Percentiles rank a stretch among this genome's conserved stretches.
These are phyloP conservation scores for Ridgeia piscesae DNA, from an alignment of 1,140 invertebrate genomes.

Conservation along the genomic window DNA sequence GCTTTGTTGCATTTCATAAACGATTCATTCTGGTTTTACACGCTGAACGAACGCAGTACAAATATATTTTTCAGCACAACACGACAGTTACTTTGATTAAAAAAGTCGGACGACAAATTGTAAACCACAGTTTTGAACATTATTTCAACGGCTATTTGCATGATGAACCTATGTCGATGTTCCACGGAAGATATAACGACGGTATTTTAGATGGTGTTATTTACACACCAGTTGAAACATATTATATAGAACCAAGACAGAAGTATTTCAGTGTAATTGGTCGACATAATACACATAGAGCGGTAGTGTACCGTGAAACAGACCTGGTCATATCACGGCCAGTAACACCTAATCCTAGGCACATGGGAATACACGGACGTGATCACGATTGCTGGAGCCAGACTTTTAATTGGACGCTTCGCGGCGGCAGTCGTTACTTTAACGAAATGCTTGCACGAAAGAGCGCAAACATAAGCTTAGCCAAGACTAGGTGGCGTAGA, in stretches of 20 bases:
- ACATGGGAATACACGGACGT: not conserved
- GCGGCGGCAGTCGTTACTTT: not conserved
- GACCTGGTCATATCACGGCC: not conserved
- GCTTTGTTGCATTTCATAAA: not conserved
- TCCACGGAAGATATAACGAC: not conserved
- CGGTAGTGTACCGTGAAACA: not conserved
- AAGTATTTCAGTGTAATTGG: not conserved
- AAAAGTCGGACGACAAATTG: not conserved
- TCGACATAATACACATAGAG: not conserved
- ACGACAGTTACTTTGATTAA: not conserved
- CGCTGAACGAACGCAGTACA: not conserved
- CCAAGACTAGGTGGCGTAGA: not conserved
- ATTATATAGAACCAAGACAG: not conserved
- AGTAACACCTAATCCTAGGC: not conserved
- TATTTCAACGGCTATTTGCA: not conserved
- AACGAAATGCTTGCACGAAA: not conserved
- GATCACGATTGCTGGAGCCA: not conserved
- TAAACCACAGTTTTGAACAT: conserved; percentile 1
- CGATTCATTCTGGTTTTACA: not conserved
- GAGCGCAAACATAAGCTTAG: not conserved
- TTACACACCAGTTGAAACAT: not conserved
- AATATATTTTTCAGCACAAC: not conserved
- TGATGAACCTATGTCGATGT: not conserved
- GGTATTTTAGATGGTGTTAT: not conserved
- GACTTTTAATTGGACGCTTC: not conserved